Conservation (phyloP, 2,113 vertebrate genomes). For the Tretioscincus oriximinensis region DNA sequence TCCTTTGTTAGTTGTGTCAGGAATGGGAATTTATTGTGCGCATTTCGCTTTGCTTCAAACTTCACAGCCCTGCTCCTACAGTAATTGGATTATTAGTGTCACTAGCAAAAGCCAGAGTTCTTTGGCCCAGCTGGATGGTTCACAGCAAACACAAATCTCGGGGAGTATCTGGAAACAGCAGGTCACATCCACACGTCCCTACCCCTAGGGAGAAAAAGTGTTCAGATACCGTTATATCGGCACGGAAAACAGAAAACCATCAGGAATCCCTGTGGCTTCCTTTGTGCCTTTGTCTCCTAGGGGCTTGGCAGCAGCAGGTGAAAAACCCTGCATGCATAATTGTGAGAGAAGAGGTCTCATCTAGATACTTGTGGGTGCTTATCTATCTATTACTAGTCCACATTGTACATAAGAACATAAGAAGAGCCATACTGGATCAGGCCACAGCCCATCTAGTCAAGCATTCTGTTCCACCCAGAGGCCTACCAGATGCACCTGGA, state of each 20-base stretch:
- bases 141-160: neutral
- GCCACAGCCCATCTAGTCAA: no score
- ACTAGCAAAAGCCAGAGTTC: neutral
- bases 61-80: neutral
- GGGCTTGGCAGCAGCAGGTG: neutral
- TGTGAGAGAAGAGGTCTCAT: neutral
- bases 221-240: neutral
- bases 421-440: no score
- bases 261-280: neutral
- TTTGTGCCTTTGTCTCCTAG: neutral
- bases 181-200: neutral
- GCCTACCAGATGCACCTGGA: no score
- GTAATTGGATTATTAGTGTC: slow-evolving; percentile 26
- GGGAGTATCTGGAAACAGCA: neutral
- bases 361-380: neutral
- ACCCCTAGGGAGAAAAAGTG: neutral
- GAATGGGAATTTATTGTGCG: neutral
- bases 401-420: no score
- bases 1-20: neutral
- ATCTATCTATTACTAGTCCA: no score
- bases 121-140: neutral
- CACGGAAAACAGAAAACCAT: neutral
- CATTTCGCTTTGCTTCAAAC: slow-evolving; percentile 6
- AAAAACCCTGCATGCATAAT: neutral
- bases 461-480: no score